Conservation (phyloP, 2,888 invertebrate genomes). For the Meghimatium bilineatum region DNA sequence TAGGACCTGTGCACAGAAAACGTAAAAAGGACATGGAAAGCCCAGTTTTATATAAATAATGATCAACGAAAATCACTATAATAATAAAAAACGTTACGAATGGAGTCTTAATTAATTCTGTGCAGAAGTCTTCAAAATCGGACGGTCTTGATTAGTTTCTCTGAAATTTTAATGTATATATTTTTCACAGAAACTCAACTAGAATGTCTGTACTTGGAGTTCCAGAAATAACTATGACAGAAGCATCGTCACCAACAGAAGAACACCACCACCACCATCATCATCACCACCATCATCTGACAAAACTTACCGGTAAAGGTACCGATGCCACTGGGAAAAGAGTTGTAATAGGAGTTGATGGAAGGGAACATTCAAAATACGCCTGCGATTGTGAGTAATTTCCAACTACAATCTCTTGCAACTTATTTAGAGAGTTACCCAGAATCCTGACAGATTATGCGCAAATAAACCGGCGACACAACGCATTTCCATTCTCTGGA, state of each 20-base stretch:
- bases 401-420: not conserved
- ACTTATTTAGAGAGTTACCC: too few species aligned
- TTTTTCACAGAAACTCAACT: not conserved
- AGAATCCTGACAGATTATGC: too few species aligned
- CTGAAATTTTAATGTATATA: not conserved
- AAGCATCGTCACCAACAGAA: not conserved
- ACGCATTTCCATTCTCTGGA: too few species aligned
- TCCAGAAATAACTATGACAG: conserved; percentile 17
- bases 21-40: too few species aligned
- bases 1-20: too few species aligned
- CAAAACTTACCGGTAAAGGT: conserved; percentile 47
- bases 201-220: not conserved
- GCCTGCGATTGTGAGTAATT: conserved; percentile 49
- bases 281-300: conserved; percentile 51
- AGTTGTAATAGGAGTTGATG: conserved; percentile 51
- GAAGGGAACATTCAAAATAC: conserved; percentile 51
- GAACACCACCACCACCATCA: conserved; percentile 41
- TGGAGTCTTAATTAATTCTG: too few species aligned
- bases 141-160: too few species aligned
- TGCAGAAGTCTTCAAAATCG: too few species aligned
- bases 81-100: too few species aligned
- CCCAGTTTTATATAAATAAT: too few species aligned
- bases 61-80: too few species aligned
- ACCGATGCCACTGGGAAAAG: conserved; percentile 48
- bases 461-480: too few species aligned